Evolutionary conservation across 1,140 invertebrate species (phyloP).

Genomic region (Aculops lycopersici): DNA sequence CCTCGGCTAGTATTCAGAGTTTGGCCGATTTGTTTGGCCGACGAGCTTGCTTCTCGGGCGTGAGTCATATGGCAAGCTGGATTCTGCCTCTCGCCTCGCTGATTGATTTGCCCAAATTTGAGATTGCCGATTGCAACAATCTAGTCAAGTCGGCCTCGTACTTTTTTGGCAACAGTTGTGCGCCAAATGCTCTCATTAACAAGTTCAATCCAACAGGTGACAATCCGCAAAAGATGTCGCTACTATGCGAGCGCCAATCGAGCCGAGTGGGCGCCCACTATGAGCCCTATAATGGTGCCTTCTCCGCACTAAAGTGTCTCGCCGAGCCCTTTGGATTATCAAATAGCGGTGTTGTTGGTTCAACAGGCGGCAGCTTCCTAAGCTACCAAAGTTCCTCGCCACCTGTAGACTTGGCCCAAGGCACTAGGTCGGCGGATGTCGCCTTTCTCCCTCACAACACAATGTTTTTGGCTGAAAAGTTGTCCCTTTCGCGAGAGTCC

Average conservation of each 20-base stretch:
- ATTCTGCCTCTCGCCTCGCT: conserved; percentile 38
- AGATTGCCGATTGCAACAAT: conserved; percentile 43
- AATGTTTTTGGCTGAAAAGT: conserved; percentile 27
- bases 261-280: conserved; percentile 35
- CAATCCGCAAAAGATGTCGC: conserved; percentile 43
- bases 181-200: conserved; percentile 57
- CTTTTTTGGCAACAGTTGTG: conserved; percentile 65
- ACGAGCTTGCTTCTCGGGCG: conserved; percentile 56
- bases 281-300: conserved; percentile 60
- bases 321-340: too few relatives aligned
- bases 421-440: conserved; percentile 30
- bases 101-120: conserved; percentile 9
- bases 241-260: conserved; percentile 35
- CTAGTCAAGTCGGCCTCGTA: conserved; percentile 65
- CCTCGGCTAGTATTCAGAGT: conserved; percentile 24
- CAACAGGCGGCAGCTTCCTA: too few relatives aligned
- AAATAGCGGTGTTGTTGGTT: too few relatives aligned
- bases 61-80: conserved; percentile 70
- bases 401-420: too few relatives aligned
- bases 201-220: conserved; percentile 76
- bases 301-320: conserved; percentile 17
- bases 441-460: conserved; percentile 70
- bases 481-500: conserved; percentile 19
- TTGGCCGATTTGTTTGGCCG: conserved; percentile 34
- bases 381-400: too few relatives aligned